Percentiles rank a stretch among this genome's conserved stretches.
Conservation (phyloP, 1,140 invertebrate species). For the Holotrichia oblita region DNA sequence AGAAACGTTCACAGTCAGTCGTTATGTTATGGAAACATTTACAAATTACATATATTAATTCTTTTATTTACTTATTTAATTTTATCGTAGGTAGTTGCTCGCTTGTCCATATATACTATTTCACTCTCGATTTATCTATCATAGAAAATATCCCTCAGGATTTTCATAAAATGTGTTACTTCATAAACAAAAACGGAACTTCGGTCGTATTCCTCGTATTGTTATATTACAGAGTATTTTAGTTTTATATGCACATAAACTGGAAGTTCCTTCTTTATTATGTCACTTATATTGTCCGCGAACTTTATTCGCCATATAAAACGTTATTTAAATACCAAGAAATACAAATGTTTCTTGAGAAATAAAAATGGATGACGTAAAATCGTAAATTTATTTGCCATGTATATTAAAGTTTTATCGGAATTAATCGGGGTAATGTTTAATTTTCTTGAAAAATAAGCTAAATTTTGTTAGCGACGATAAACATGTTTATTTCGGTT, state of each 20-base stretch:
- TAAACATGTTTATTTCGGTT: too few species aligned
- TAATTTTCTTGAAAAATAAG: too few species aligned
- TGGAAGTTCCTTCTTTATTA: not conserved
- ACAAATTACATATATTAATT: slow-evolving; percentile 5
- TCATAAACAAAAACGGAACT: slow-evolving; percentile 16
- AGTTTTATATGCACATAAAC: slow-evolving; percentile 12
- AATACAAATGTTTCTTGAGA: slow-evolving; percentile 1
- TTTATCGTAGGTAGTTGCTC: not conserved
- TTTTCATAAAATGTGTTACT: slow-evolving; percentile 13
- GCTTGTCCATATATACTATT: not conserved
- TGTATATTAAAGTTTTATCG: too few species aligned
- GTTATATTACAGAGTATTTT: slow-evolving; percentile 8
- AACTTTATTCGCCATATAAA: not conserved
- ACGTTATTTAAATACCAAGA: not conserved
- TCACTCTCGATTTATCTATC: too few species aligned
- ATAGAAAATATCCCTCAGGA: not conserved
- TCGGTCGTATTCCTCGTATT: not conserved
- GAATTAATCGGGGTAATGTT: too few species aligned
- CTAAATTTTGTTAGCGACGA: too few species aligned
- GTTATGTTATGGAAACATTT: slow-evolving; percentile 25
- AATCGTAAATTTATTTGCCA: not conserved
- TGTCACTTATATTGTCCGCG: slow-evolving; percentile 10
- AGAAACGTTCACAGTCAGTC: slow-evolving; percentile 3
- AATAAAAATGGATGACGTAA: not conserved
- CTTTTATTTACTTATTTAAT: slow-evolving; percentile 1